These are phyloP conservation scores for Erynnis tages DNA, from an alignment of 2,888 invertebrate genomes.

Conservation along the genomic window DNA sequence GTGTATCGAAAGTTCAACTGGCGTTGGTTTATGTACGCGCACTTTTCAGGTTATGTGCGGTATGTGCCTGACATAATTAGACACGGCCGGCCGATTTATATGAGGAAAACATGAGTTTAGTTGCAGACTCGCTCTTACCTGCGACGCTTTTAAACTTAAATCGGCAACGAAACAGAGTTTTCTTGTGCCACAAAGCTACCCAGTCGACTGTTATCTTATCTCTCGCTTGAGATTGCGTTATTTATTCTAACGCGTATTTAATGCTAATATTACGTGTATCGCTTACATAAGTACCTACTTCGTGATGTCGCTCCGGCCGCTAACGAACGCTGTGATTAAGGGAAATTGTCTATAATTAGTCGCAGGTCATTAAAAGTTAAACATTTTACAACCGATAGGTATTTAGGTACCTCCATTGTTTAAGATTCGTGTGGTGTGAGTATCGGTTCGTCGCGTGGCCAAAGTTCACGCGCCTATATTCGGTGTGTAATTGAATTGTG, in stretches of 20 bases:
- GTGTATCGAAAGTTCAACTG: constrained; percentile 41
- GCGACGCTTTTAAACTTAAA: constrained; percentile 9
- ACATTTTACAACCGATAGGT: not conserved
- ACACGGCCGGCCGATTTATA: constrained; percentile 1
- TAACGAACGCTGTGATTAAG: constrained; percentile 15
- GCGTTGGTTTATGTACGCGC: constrained; percentile 28
- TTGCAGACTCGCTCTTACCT: not conserved
- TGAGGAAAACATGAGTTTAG: constrained; percentile 11
- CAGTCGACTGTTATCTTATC: constrained; percentile 24
- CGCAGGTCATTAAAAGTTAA: not conserved
- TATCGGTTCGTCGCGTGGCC: constrained; percentile 22
- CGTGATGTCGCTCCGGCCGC: not conserved
- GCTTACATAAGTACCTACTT: constrained; percentile 21
- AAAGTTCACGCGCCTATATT: constrained; percentile 20
- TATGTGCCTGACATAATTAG: constrained; percentile 28
- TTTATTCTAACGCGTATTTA: constrained; percentile 27
- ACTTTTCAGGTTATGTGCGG: constrained; percentile 40
- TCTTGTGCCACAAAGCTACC: constrained; percentile 18
- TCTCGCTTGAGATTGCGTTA: constrained; percentile 25
- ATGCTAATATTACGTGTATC: constrained; percentile 25
- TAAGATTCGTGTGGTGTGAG: constrained; percentile 5
- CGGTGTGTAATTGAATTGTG: constrained; percentile 29
- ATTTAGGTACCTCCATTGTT: constrained; percentile 1
- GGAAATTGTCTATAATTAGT: not conserved
- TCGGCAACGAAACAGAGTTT: constrained; percentile 2